phyloP scores from a whole-genome alignment of 2,113 vertebrate species.

The Myanophis thanlyinensis region DNA sequence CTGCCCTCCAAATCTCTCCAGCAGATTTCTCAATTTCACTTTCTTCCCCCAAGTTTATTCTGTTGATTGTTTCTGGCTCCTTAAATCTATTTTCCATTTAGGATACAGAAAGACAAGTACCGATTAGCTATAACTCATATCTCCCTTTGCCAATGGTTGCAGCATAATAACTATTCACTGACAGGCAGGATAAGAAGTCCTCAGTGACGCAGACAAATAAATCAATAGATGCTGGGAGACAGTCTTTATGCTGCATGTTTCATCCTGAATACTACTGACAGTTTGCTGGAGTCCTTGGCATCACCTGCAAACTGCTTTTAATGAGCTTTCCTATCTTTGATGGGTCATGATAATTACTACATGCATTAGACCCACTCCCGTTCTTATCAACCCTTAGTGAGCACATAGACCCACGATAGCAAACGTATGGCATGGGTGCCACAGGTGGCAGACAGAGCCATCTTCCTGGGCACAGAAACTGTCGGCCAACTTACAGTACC shows the following conservation, averaged over 20 bases:
- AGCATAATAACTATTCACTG: neutral
- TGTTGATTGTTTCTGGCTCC: slow-evolving; percentile 4
- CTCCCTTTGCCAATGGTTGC: slow-evolving; percentile 41
- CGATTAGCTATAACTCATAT: slow-evolving; percentile 53
- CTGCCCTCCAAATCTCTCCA: slow-evolving; percentile 2
- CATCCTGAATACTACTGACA: slow-evolving; percentile 42
- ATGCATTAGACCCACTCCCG: neutral
- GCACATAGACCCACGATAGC: too few species aligned
- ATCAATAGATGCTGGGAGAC: slow-evolving; percentile 53
- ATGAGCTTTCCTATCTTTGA: slow-evolving; percentile 19
- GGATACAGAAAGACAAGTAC: slow-evolving; percentile 40
- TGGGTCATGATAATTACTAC: neutral
- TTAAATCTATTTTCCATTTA: slow-evolving; percentile 60
- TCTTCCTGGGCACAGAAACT: too few species aligned
- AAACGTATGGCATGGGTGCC: too few species aligned
- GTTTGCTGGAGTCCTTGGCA: slow-evolving; percentile 52
- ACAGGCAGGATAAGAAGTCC: slow-evolving; percentile 50
- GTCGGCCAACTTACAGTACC: too few species aligned
- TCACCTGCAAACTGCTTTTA: slow-evolving; percentile 2
- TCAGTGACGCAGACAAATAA: slow-evolving; percentile 45
- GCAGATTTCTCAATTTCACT: neutral
- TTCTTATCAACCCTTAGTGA: too few species aligned
- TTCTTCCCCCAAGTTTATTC: slow-evolving; percentile 20
- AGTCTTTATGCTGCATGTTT: slow-evolving; percentile 38
- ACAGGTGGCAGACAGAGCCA: too few species aligned